Conservation (phyloP, 2,797 vertebrate genomes). For the Delichon dasypus region DNA sequence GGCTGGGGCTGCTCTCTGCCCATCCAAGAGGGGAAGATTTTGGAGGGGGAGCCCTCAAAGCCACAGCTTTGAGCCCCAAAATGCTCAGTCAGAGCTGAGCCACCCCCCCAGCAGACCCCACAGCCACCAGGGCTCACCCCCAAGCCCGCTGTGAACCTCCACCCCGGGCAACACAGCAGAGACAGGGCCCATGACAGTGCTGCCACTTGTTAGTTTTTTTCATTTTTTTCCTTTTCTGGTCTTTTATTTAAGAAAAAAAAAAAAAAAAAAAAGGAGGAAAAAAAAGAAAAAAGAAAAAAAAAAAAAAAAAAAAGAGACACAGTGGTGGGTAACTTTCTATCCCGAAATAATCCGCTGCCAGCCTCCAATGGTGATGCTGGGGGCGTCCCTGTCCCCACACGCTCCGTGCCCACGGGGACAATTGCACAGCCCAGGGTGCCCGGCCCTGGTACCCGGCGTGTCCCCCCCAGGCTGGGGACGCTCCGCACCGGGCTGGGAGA, state of each 20-base stretch:
- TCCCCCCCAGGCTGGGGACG: background rate
- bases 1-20: background rate
- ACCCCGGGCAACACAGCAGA: accelerated
- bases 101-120: background rate
- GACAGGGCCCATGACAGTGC: background rate
- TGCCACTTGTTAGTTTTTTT: background rate
- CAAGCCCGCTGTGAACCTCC: background rate
- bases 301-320: slow-evolving; percentile 59
- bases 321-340: slow-evolving; percentile 74
- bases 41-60: background rate
- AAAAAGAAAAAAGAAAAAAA: background rate
- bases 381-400: background rate
- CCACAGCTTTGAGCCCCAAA: background rate
- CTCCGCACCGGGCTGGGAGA: background rate
- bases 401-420: background rate
- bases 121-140: background rate
- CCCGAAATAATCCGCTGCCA: slow-evolving; percentile 17
- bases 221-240: background rate
- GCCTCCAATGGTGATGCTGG: background rate
- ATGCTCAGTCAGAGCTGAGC: background rate
- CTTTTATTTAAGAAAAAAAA: slow-evolving; percentile 71
- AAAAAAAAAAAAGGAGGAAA: background rate
- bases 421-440: background rate
- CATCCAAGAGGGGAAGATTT: background rate
- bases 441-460: background rate